phyloP scores from a whole-genome alignment of 1,140 invertebrate species.

The Melipona quadrifasciata region DNA sequence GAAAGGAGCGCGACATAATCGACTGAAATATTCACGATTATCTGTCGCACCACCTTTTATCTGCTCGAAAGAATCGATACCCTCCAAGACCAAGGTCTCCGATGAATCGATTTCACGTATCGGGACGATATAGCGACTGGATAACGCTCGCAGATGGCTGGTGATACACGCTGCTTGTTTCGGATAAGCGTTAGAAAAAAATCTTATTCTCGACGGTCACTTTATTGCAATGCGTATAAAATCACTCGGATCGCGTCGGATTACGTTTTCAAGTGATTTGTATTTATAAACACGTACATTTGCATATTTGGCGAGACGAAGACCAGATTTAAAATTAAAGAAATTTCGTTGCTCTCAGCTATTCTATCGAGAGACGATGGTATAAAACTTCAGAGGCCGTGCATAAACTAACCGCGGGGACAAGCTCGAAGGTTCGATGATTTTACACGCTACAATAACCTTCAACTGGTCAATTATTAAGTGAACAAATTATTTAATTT shows the following conservation, averaged over 20 bases:
- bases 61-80: slow-evolving; percentile 1
- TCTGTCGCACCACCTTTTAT: background rate
- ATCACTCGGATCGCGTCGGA: background rate
- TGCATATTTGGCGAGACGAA: background rate
- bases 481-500: too few species aligned
- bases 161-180: background rate
- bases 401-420: too few species aligned
- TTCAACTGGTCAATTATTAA: too few species aligned
- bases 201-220: too few species aligned
- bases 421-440: too few species aligned
- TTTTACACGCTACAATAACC: too few species aligned
- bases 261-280: background rate
- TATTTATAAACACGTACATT: background rate
- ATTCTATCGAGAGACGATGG: too few species aligned
- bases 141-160: background rate
- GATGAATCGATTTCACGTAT: slow-evolving; percentile 7
- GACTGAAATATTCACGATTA: background rate
- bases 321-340: too few species aligned
- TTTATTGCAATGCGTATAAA: background rate
- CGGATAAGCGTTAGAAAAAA: background rate
- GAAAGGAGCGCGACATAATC: background rate
- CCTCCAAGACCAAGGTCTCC: background rate
- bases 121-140: background rate
- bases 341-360: too few species aligned
- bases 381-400: too few species aligned